These are phyloP conservation scores for Nyctibius bracteatus DNA, from an alignment of 2,113 vertebrate species.

Conservation along the genomic window DNA sequence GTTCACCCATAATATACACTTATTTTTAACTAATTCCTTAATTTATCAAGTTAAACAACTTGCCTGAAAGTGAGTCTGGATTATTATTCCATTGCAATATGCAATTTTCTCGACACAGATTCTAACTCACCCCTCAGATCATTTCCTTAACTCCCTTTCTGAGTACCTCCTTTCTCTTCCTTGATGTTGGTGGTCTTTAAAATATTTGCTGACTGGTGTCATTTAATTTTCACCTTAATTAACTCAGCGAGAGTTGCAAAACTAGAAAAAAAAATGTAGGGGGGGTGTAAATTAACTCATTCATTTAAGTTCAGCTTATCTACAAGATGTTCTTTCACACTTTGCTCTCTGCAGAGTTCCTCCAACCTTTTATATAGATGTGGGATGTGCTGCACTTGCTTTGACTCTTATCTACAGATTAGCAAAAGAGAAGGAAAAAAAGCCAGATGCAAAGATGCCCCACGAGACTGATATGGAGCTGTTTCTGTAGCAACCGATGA, in stretches of 20 bases:
- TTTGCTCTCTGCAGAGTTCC: conserved; percentile 37
- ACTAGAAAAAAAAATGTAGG: neutral
- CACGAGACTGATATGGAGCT: conserved; percentile 52
- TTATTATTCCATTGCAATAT: neutral
- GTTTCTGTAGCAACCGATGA: conserved; percentile 63
- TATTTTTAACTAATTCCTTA: conserved; percentile 49
- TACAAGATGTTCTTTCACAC: conserved; percentile 51
- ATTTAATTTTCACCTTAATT: conserved; percentile 62
- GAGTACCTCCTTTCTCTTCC: neutral
- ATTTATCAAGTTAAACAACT: conserved; percentile 37
- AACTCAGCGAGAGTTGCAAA: conserved; percentile 42
- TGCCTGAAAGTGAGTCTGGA: neutral
- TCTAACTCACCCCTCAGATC: neutral
- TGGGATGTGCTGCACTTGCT: conserved; percentile 52
- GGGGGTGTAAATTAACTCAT: conserved; percentile 55
- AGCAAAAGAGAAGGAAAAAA: conserved; percentile 58
- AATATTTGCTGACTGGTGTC: conserved; percentile 42
- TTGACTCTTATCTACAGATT: conserved; percentile 61
- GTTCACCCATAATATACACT: conserved; percentile 23
- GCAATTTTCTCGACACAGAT: neutral
- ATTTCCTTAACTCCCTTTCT: neutral
- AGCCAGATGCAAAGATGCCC: conserved; percentile 53
- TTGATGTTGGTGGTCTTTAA: conserved; percentile 26
- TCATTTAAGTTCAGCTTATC: conserved; percentile 66
- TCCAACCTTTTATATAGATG: conserved; percentile 50